Base-by-base conservation (phyloP, 2,888 invertebrate genomes). In the Cosmorhoe ocellata region DNA sequence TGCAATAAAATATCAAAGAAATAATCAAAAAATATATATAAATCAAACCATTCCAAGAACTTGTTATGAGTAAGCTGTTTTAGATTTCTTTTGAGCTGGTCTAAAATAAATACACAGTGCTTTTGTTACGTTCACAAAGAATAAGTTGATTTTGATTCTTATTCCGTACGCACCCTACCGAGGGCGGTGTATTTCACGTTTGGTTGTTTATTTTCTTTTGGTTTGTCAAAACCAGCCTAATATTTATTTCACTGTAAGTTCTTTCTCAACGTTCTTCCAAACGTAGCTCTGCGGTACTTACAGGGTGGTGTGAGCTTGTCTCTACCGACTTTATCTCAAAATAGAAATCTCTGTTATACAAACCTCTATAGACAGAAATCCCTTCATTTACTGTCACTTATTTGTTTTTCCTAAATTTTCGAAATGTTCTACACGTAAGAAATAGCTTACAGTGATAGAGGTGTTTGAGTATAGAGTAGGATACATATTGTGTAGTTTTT, bases 311-410 rank as follows among this genome's bases (percentile, higher is more conserved):
- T 39, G 22, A 39, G 32, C 27, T 40, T 26, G 36, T 27, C 18
- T 32, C 27, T 27, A 12, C 12, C 31, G 37, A 31, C 27, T 45
- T 32, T 40, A 34, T 36, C 36, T 34, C 33, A 12, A 22, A 14
- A 26, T 34, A 36, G 7, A 38, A 41, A 46, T 41, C 45, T 46
- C 31, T 32, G 36, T 36, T 33, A 14, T 7, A 44, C 36, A 37
- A 22, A 12, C 33, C 40, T 31, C 42, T 43, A 11, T 42, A 42
- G 41, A 28, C 33, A 30, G 34, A 40, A 46, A 46, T 27, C n/a
- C 27, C 10, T 4, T 28, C 33, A 30, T 43, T 32, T 32, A 37
- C 27, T 34, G 18, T 28, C 12, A 27, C 24, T 30, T 28, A 26
- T 36, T 28, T 43, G 27, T 50, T 42, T 37, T 26, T n/a, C n/a